Percentiles rank a stretch among this genome's conserved stretches.
These are phyloP conservation scores for Neodiprion virginianus DNA, from an alignment of 1,140 invertebrate genomes.

Conservation along the genomic window DNA sequence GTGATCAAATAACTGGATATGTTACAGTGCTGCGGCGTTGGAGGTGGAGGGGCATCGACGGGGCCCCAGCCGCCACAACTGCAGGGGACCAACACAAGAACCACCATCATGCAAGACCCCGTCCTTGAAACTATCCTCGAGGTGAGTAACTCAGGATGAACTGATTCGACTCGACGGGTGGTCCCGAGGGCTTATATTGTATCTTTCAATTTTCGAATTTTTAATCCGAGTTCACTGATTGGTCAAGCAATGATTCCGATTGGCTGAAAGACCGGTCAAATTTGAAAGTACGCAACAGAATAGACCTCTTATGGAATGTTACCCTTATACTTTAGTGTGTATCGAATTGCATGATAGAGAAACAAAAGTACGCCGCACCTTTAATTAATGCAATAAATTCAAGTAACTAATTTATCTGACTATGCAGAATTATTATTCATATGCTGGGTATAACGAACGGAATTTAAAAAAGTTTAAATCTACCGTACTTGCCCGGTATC, in stretches of 20 bases:
- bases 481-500: neutral
- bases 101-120: constrained; percentile 58
- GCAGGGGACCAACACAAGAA: constrained; percentile 54
- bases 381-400: neutral
- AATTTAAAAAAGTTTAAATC: too few species aligned
- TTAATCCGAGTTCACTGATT: too few species aligned
- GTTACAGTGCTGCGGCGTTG: constrained; percentile 61
- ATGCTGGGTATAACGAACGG: too few species aligned
- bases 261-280: too few species aligned
- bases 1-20: constrained; percentile 7
- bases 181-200: constrained; percentile 28
- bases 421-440: too few species aligned
- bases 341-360: neutral
- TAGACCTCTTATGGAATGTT: neutral
- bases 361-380: neutral
- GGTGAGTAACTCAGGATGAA: constrained; percentile 39
- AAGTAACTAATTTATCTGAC: too few species aligned
- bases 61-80: constrained; percentile 57
- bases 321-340: neutral
- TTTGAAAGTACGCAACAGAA: neutral
- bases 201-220: too few species aligned
- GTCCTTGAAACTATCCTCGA: constrained; percentile 59
- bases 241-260: neutral
- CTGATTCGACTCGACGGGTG: constrained; percentile 15
- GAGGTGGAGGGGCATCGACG: constrained; percentile 61